Evolutionary conservation across 2,113 vertebrate species (phyloP).

Genomic region (Lepisosteus oculatus): DNA sequence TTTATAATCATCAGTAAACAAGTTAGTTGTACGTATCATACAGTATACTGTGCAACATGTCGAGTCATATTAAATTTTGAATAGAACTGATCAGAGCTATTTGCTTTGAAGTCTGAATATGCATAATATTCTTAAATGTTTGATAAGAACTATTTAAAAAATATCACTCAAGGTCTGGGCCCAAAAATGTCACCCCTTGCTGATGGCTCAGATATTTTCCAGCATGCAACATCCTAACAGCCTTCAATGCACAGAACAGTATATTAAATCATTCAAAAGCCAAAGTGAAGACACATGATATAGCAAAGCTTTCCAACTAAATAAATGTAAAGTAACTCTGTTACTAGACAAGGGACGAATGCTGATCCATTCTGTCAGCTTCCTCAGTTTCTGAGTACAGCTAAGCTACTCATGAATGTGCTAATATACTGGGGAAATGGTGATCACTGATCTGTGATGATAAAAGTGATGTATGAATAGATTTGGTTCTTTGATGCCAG

Average conservation of each 20-base stretch:
- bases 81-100: too few relatives aligned
- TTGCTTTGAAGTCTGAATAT: too few relatives aligned
- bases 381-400: background rate
- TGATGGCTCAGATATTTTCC: background rate
- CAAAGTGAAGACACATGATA: background rate
- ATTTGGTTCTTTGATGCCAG: background rate
- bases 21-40: too few relatives aligned
- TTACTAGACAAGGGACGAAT: background rate
- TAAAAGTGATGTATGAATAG: background rate
- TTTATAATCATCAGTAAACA: too few relatives aligned
- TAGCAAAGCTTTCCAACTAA: background rate
- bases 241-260: background rate
- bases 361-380: constrained; percentile 3
- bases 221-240: background rate
- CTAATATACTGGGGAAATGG: background rate
- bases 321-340: constrained; percentile 2
- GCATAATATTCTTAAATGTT: too few relatives aligned
- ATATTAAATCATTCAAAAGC: background rate
- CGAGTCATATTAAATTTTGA: too few relatives aligned
- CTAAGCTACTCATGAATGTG: constrained; percentile 10
- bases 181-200: background rate
- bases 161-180: background rate
- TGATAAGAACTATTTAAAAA: too few relatives aligned
- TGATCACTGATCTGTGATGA: background rate
- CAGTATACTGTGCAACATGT: too few relatives aligned